These are phyloP conservation scores for Spilarctia lutea DNA, from an alignment of 2,888 invertebrate genomes.

Conservation along the genomic window DNA sequence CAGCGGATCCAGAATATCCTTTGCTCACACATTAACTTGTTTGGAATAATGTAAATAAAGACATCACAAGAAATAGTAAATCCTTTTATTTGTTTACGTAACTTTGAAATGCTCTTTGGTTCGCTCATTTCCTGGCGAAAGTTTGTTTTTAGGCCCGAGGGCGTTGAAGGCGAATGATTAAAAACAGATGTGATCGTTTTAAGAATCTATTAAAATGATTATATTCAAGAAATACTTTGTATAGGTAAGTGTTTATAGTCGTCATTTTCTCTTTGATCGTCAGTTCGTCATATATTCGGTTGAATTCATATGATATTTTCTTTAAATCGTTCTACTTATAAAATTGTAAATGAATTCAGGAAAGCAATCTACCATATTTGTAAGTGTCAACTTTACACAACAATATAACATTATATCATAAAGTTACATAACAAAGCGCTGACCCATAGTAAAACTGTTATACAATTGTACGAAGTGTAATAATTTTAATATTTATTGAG, in stretches of 20 bases:
- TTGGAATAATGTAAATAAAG: conserved; percentile 36
- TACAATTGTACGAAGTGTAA: conserved; percentile 32
- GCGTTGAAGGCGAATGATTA: conserved; percentile 30
- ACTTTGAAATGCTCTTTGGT: conserved; percentile 27
- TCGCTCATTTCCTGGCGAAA: conserved; percentile 37
- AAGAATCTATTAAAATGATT: background rate
- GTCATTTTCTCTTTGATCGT: background rate
- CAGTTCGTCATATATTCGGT: background rate
- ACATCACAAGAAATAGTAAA: conserved; percentile 52
- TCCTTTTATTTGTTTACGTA: conserved; percentile 48
- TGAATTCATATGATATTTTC: background rate
- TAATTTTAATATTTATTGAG: conserved; percentile 24
- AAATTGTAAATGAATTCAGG: background rate
- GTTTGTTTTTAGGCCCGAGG: conserved; percentile 37
- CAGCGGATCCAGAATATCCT: conserved; percentile 22
- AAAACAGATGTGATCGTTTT: conserved; percentile 32
- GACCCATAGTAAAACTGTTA: conserved; percentile 32
- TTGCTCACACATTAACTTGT: conserved; percentile 27
- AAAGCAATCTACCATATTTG: background rate
- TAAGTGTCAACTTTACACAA: background rate
- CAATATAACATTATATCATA: conserved; percentile 31
- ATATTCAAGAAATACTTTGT: background rate
- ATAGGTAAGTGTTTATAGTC: background rate
- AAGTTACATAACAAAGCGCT: conserved; percentile 12
- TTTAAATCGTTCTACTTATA: background rate